A percentile compares a stretch with the other conserved stretches of the same genome.
Conservation (phyloP, 1,140 invertebrate genomes). For the Bombus difficillimus region DNA sequence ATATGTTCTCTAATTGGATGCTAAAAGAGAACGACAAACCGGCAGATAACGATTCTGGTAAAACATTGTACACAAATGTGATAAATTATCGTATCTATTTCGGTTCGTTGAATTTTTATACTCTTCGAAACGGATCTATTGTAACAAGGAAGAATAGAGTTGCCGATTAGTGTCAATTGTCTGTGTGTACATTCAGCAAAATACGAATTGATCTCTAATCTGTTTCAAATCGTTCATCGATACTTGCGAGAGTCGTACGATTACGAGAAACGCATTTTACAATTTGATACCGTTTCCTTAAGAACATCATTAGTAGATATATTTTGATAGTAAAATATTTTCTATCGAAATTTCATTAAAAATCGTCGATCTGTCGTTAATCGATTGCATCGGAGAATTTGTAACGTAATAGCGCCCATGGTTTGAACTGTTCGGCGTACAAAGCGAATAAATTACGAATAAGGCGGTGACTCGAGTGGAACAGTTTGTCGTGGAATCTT, state of each 20-base stretch:
- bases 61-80: rapidly evolving
- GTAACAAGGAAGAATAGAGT: not conserved
- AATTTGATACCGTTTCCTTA: no score
- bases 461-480: rapidly evolving
- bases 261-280: not conserved
- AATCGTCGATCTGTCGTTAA: rapidly evolving
- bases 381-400: no score
- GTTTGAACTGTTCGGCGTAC: rapidly evolving
- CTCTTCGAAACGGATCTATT: not conserved
- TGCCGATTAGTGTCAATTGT: not conserved
- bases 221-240: not conserved
- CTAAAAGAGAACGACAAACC: not conserved
- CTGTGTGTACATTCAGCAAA: not conserved
- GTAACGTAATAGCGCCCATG: no score
- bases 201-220: not conserved
- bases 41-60: not conserved
- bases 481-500: not conserved
- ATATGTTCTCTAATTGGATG: not conserved
- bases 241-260: not conserved
- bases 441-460: no score
- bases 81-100: not conserved
- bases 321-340: no score
- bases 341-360: no score
- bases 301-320: no score
- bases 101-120: not conserved